phyloP scores from a whole-genome alignment of 2,113 vertebrate genomes.

The Rissa tridactyla region DNA sequence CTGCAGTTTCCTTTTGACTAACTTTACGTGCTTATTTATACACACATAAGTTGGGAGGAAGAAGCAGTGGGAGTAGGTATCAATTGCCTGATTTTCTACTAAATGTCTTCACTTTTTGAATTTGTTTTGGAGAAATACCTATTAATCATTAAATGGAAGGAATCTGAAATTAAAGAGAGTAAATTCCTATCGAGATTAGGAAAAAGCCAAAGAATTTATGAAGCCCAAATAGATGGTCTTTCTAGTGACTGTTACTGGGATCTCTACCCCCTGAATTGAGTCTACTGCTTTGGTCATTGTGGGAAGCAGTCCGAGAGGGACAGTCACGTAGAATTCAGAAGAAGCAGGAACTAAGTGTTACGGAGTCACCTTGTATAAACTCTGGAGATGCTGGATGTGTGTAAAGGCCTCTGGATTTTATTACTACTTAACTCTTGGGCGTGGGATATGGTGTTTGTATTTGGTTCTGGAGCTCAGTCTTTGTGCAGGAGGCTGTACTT shows the following conservation, averaged over 20 bases:
- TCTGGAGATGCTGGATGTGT: neutral
- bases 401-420: neutral
- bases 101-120: neutral
- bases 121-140: neutral
- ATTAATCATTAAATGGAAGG: neutral
- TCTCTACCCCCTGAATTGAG: fast-evolving
- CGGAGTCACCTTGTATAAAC: neutral
- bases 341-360: neutral
- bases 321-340: neutral
- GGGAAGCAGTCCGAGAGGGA: neutral
- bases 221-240: neutral
- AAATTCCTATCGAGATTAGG: neutral
- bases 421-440: neutral
- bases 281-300: neutral
- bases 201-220: neutral
- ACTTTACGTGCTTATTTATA: neutral
- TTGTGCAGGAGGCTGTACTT: neutral
- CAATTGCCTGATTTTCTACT: neutral
- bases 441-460: neutral
- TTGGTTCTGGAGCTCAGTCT: neutral
- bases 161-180: neutral
- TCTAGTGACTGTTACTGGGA: neutral
- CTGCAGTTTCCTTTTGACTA: neutral
- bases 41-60: neutral
- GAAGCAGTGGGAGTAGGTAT: neutral